These are phyloP conservation scores for Oreortyx pictus DNA, from an alignment of 2,797 vertebrate genomes.

Conservation along the genomic window DNA sequence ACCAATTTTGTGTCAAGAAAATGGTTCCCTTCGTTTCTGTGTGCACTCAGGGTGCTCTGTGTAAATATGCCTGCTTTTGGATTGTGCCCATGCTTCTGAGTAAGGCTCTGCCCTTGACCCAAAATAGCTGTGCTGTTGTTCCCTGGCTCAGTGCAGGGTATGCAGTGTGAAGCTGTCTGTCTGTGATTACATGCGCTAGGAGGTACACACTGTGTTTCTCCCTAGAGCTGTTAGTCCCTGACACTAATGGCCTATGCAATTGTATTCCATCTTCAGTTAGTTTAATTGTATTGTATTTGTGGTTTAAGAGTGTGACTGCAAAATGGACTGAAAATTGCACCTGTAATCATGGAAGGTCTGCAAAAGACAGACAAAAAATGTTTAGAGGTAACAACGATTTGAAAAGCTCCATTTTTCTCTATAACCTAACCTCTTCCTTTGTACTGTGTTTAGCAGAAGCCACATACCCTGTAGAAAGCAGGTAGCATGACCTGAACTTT, in stretches of 20 bases:
- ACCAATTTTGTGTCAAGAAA: slow-evolving; percentile 6
- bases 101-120: slow-evolving; percentile 47
- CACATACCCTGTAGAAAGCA: not conserved
- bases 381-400: not conserved
- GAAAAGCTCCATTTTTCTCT: not conserved
- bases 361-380: not conserved
- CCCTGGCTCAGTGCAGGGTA: not conserved
- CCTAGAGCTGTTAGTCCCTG: not conserved
- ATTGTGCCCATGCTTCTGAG: slow-evolving; percentile 12
- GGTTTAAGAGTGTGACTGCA: not conserved
- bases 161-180: not conserved
- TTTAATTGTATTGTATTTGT: not conserved
- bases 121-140: not conserved
- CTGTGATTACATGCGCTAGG: not conserved
- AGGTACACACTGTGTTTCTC: not conserved
- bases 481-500: not conserved
- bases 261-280: not conserved
- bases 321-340: not conserved
- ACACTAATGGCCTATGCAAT: not conserved
- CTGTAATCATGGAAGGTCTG: not conserved
- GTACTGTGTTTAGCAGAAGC: not conserved
- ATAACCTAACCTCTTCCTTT: not conserved
- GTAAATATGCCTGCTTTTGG: not conserved
- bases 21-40: not conserved
- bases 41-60: not conserved